phyloP scores from a whole-genome alignment of 2,113 vertebrate genomes.

The Morone chrysops region DNA sequence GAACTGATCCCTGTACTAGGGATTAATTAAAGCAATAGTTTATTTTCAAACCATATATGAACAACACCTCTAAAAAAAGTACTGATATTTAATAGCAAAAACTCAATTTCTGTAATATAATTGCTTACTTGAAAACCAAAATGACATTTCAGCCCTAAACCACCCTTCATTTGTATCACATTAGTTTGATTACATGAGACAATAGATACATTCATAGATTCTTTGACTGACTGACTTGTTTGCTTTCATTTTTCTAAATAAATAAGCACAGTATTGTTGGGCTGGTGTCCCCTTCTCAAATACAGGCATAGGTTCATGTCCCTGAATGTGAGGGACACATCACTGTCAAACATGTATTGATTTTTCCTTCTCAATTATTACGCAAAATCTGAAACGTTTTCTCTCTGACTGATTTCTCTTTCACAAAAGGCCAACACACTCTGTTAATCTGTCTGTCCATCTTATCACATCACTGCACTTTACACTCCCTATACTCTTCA shows the following conservation, averaged over 20 bases:
- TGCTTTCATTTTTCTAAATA: not conserved
- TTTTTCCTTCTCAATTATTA: slow-evolving; percentile 5
- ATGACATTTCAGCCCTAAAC: not conserved
- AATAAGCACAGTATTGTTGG: not conserved
- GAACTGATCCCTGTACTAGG: not conserved
- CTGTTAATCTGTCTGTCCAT: not conserved
- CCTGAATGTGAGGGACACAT: not conserved
- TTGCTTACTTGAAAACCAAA: not conserved
- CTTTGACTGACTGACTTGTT: not conserved
- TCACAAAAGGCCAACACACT: not conserved
- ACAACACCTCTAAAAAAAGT: not conserved
- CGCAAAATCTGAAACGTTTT: slow-evolving; percentile 10
- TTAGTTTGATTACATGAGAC: not conserved
- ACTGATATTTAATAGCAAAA: not conserved
- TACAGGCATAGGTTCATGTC: too few relatives aligned
- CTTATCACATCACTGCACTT: not conserved
- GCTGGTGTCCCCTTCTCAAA: not conserved
- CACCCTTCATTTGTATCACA: not conserved
- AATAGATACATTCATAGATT: not conserved
- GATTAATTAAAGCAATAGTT: not conserved
- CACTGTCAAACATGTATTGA: not conserved
- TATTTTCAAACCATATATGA: not conserved
- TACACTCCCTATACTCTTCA: not conserved
- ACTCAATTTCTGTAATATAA: not conserved
- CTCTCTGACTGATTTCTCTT: not conserved